Conservation (phyloP, 1,140 invertebrate genomes). For the Aphelenchoides fujianensis region DNA sequence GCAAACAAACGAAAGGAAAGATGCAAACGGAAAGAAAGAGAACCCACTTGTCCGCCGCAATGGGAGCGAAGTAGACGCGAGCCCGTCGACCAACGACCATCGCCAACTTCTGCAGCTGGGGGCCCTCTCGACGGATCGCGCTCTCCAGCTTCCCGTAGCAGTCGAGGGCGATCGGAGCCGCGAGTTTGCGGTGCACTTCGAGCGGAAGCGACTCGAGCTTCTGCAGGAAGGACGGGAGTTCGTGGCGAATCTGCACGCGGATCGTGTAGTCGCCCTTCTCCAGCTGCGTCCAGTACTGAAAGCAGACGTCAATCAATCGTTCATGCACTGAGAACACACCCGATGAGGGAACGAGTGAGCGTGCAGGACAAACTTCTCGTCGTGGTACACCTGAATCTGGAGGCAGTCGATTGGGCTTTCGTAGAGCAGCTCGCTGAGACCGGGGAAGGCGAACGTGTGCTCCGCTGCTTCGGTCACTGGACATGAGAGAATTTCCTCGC, state of each 20-base stretch:
- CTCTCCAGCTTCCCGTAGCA: conserved; percentile 70
- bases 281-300: too few species aligned
- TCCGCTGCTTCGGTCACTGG: conserved; percentile 44
- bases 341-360: conserved; percentile 24
- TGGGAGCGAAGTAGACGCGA: conserved; percentile 74
- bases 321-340: too few species aligned
- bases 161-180: conserved; percentile 72
- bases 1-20: too few species aligned
- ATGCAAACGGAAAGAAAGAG: too few species aligned
- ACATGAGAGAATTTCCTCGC: too few species aligned
- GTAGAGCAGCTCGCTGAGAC: conserved; percentile 82
- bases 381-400: conserved; percentile 88
- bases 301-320: too few species aligned
- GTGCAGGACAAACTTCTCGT: conserved; percentile 78
- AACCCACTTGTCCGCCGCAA: conserved; percentile 75
- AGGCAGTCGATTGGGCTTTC: conserved; percentile 93
- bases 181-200: conserved; percentile 75
- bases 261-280: too few species aligned
- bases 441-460: conserved; percentile 62
- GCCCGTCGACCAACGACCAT: conserved; percentile 69
- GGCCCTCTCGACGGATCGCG: conserved; percentile 69
- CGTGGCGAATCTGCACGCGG: too few species aligned
- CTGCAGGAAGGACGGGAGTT: conserved; percentile 80
- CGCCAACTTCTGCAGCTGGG: conserved; percentile 72
- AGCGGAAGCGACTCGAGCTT: conserved; percentile 73